phyloP scores from a whole-genome alignment of 2,797 vertebrate genomes.

The Chloroceryle amazona region DNA sequence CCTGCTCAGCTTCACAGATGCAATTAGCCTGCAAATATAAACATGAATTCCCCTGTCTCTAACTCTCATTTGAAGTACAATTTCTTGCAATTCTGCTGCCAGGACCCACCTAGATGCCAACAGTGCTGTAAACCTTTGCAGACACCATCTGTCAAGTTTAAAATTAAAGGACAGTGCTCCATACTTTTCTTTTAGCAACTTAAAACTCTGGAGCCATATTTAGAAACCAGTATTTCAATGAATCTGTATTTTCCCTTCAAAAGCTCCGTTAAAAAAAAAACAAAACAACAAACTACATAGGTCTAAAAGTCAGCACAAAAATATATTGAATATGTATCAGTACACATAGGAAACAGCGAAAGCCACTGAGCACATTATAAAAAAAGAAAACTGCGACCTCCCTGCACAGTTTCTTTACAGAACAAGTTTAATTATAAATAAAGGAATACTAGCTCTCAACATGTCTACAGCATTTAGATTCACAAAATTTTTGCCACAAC shows the following conservation, averaged over 20 bases:
- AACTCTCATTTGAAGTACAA: not conserved
- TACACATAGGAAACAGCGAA: not conserved
- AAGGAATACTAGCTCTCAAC: not conserved
- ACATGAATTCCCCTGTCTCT: not conserved
- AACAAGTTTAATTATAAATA: not conserved
- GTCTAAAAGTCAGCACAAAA: not conserved
- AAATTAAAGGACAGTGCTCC: not conserved
- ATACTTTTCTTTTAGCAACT: not conserved
- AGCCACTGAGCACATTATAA: not conserved
- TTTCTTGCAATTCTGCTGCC: not conserved
- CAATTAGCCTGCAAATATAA: not conserved
- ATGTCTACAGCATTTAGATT: not conserved
- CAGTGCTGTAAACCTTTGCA: not conserved
- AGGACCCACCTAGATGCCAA: not conserved
- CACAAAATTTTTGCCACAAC: not conserved
- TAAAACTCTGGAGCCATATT: not conserved
- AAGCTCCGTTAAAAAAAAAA: not conserved
- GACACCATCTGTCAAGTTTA: not conserved
- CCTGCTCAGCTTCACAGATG: not conserved
- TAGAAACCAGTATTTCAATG: not conserved
- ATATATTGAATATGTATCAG: not conserved
- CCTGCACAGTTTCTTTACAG: not conserved
- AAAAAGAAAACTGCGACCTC: not conserved
- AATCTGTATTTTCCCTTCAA: not conserved
- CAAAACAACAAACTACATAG: not conserved